Conservation (phyloP, 2,797 vertebrate genomes). For the Anableps anableps region DNA sequence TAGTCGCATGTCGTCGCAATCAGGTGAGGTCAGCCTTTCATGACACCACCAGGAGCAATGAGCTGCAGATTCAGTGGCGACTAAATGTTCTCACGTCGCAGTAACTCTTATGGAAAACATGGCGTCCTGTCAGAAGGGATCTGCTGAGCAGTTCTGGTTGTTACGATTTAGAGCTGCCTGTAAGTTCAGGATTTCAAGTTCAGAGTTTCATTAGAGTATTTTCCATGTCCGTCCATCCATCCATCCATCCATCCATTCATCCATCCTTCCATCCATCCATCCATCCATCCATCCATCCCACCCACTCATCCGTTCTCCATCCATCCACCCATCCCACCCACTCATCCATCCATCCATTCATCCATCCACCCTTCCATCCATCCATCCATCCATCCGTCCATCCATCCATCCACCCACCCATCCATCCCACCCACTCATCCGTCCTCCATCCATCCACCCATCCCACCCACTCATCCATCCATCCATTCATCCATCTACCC, state of each 20-base stretch:
- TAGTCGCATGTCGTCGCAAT: background rate
- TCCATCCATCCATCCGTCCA: background rate
- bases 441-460: no score
- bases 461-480: background rate
- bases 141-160: constrained; percentile 19
- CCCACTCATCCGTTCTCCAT: no score
- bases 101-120: constrained; percentile 59
- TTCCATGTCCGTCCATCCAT: background rate
- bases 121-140: constrained; percentile 40
- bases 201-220: background rate
- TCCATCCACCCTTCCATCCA: background rate
- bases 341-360: background rate
- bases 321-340: no score
- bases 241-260: background rate
- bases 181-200: background rate
- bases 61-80: constrained; percentile 40
- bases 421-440: no score
- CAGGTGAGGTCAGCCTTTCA: constrained; percentile 5
- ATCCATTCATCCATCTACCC: no score
- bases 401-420: background rate
- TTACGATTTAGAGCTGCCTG: constrained; percentile 24
- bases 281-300: background rate
- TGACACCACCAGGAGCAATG: constrained; percentile 31
- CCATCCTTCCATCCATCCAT: background rate
- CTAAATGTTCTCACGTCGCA: constrained; percentile 58